Conservation (phyloP, 2,888 invertebrate species). For the Ectropis crepuscularia region DNA sequence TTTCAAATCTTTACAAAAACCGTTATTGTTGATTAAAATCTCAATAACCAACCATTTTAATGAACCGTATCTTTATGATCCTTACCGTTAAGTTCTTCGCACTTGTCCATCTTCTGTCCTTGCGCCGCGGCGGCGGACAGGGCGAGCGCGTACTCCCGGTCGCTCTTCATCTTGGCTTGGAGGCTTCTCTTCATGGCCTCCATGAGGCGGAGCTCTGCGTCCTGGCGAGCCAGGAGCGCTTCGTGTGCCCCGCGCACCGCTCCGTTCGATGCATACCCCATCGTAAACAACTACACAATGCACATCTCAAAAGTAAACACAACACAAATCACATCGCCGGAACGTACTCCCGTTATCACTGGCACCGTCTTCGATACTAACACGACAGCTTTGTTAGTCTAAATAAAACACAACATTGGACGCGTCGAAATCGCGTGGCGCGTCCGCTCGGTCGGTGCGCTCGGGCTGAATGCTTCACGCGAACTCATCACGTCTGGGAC, state of each 20-base stretch:
- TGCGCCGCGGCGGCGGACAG: conserved; percentile 92
- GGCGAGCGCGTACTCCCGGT: conserved; percentile 95
- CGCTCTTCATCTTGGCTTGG: conserved; percentile 94
- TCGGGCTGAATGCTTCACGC: conserved; percentile 66
- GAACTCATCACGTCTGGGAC: conserved; percentile 55
- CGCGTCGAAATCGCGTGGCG: not conserved
- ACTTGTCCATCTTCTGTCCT: conserved; percentile 92
- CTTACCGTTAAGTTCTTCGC: conserved; percentile 88
- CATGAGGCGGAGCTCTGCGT: conserved; percentile 95
- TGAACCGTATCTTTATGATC: conserved; percentile 28
- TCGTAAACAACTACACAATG: conserved; percentile 71
- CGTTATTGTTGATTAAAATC: conserved; percentile 17
- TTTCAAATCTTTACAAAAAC: conserved; percentile 8
- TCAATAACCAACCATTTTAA: conserved; percentile 12
- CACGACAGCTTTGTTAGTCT: conserved; percentile 37
- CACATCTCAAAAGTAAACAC: conserved; percentile 78
- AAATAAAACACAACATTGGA: conserved; percentile 30
- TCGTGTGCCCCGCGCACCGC: conserved; percentile 96
- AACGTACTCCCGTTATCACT: conserved; percentile 70
- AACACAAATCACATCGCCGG: conserved; percentile 72
- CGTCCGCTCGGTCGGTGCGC: conserved; percentile 44
- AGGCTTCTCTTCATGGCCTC: conserved; percentile 96
- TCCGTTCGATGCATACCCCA: conserved; percentile 94
- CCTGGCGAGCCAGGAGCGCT: conserved; percentile 94
- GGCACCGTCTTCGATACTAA: conserved; percentile 56